phyloP scores from a whole-genome alignment of 2,797 vertebrate species.

The Ptychadena robeensis region DNA sequence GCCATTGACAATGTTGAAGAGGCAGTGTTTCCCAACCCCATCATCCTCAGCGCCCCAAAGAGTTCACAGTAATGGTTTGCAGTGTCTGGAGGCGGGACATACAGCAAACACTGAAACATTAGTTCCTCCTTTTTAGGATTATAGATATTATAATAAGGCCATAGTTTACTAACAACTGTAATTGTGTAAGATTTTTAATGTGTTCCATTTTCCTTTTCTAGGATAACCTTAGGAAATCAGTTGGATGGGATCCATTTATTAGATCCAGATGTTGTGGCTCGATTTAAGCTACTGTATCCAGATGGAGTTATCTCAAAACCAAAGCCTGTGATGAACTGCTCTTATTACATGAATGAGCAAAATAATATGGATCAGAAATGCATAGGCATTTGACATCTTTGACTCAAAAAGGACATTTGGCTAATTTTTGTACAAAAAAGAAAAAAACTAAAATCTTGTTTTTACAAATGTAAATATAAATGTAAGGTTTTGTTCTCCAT shows the following conservation, averaged over 20 bases:
- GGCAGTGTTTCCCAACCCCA: too few species aligned
- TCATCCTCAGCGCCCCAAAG: too few species aligned
- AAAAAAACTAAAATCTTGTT: too few species aligned
- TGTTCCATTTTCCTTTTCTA: conserved; percentile 61
- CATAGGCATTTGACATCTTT: background rate
- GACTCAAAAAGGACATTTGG: background rate
- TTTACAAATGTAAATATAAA: conserved; percentile 20
- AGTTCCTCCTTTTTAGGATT: too few species aligned
- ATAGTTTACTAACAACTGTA: background rate
- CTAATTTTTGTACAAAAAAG: background rate
- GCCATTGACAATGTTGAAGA: too few species aligned
- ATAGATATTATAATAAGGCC: too few species aligned
- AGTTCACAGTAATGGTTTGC: too few species aligned
- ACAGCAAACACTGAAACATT: too few species aligned
- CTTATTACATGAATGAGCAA: background rate
- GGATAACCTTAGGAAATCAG: conserved; percentile 92
- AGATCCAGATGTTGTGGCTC: conserved; percentile 90
- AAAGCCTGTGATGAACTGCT: conserved; percentile 75
- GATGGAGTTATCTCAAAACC: conserved; percentile 92
- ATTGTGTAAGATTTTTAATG: too few species aligned
- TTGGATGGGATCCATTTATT: conserved; percentile 91
- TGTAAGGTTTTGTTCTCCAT: background rate
- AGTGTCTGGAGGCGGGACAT: too few species aligned
- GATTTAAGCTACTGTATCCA: conserved; percentile 90
- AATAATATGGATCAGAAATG: background rate